Evolutionary conservation across 2,113 vertebrate species (phyloP).

Genomic region (Steatornis caripensis): DNA sequence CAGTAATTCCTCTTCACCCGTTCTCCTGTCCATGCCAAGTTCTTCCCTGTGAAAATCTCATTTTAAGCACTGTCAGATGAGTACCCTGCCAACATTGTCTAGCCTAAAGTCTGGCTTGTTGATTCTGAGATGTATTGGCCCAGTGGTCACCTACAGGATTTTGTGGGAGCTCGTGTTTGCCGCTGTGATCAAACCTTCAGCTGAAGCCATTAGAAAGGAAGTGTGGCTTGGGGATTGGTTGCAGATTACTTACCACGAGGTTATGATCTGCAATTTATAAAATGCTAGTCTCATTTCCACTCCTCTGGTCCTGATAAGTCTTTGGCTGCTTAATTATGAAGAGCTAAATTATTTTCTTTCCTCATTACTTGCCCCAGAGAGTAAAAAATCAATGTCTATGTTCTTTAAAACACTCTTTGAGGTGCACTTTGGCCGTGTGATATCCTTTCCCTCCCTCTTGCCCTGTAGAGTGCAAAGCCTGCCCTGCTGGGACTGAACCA

Average conservation of each 20-base stretch:
- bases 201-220: not conserved
- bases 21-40: not conserved
- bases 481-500: slow-evolving; percentile 93
- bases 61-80: not conserved
- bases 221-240: not conserved
- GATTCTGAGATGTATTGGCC: not conserved
- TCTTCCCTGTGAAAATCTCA: not conserved
- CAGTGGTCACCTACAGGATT: not conserved
- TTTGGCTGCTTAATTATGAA: not conserved
- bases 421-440: not conserved
- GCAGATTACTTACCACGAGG: accelerated
- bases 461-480: slow-evolving; percentile 81
- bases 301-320: not conserved
- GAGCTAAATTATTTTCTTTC: not conserved
- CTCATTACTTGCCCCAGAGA: not conserved
- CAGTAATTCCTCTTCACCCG: not conserved
- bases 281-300: not conserved
- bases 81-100: not conserved
- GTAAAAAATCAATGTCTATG: not conserved
- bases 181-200: not conserved
- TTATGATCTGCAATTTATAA: not conserved
- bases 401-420: not conserved
- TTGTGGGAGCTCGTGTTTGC: not conserved
- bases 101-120: not conserved
- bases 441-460: not conserved